These are phyloP conservation scores for Ophion slaviceki DNA, from an alignment of 2,888 invertebrate genomes.

Conservation along the genomic window DNA sequence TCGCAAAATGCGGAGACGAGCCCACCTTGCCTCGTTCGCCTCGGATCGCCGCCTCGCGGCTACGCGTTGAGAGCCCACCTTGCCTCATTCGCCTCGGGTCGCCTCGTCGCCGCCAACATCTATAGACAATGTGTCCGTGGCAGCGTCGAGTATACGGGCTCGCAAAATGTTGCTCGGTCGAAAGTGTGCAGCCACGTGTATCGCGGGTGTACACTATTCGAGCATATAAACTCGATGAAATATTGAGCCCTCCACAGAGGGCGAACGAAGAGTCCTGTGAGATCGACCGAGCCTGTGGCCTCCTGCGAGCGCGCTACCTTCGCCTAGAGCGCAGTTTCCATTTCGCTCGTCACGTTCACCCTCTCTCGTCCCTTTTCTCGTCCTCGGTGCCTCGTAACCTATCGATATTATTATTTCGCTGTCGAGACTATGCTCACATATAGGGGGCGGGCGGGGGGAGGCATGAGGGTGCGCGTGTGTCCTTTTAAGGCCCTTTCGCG, in stretches of 20 bases:
- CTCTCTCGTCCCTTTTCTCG: neutral
- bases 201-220: slow-evolving; percentile 32
- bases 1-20: no score
- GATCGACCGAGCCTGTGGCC: slow-evolving; percentile 51
- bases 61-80: no score
- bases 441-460: neutral
- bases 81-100: no score
- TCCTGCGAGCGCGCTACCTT: slow-evolving; percentile 51
- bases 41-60: no score
- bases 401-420: slow-evolving; percentile 76
- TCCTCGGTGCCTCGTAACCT: slow-evolving; percentile 72
- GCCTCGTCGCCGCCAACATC: no score
- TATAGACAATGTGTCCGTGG: neutral
- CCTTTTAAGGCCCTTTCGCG: slow-evolving; percentile 59
- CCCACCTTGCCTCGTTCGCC: no score
- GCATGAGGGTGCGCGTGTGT: slow-evolving; percentile 25
- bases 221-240: slow-evolving; percentile 67
- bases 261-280: slow-evolving; percentile 61
- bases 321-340: slow-evolving; percentile 72
- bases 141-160: slow-evolving; percentile 11
- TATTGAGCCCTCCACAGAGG: slow-evolving; percentile 62
- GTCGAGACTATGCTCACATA: slow-evolving; percentile 58
- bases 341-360: slow-evolving; percentile 67
- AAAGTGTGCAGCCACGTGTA: slow-evolving; percentile 24
- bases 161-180: slow-evolving; percentile 43